Base-by-base conservation (phyloP, 2,888 invertebrate species). In the Coenonympha glycerion region DNA sequence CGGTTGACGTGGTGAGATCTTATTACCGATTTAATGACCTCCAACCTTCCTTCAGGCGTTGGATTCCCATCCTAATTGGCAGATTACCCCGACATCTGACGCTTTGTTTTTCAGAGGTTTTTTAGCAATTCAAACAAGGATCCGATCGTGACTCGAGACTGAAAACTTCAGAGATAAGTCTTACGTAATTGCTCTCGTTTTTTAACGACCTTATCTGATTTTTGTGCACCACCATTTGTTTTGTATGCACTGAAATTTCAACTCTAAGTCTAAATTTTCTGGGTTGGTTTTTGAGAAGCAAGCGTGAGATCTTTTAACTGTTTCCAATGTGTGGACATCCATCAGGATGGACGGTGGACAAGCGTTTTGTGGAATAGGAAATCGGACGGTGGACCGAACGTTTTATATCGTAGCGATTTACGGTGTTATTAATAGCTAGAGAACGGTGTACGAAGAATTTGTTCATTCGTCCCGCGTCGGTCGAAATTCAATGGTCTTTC, bases 321-420 rank as follows among this genome's bases (percentile, higher is more conserved):
- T 56, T 62, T 61, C 55, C 55, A 55, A 71, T 68, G 65, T 70
- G 67, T 66, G 71, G 73, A 65, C 76, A 85, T 87, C 78, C 75
- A 82, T 87, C 84, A 81, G 78, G 70, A 76, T 71, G 82, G 85
- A 82, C 85, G 69, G 74, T 72, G 82, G 85, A 83, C 85, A 76
- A 82, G 73, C 83, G 65, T 85, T 84, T 80, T 84, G 80, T 79
- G 73, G 81, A 79, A 84, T 79, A 72, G 76, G 71, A 68, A 79
- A 78, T 81, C 76, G 82, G 79, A 77, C 76, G 67, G 66, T 71
- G 70, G 76, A 69, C 67, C 66, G 68, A 73, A 65, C 71, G 76
- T 79, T 85, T 84, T 81, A 81, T 81, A 80, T 78, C 71, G 71
- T 67, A 68, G 70, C 73, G 79, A 81, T 85, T 83, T 82, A 84